phyloP scores from a whole-genome alignment of 2,113 vertebrate species.

The Sinocyclocheilus maitianheensis region DNA sequence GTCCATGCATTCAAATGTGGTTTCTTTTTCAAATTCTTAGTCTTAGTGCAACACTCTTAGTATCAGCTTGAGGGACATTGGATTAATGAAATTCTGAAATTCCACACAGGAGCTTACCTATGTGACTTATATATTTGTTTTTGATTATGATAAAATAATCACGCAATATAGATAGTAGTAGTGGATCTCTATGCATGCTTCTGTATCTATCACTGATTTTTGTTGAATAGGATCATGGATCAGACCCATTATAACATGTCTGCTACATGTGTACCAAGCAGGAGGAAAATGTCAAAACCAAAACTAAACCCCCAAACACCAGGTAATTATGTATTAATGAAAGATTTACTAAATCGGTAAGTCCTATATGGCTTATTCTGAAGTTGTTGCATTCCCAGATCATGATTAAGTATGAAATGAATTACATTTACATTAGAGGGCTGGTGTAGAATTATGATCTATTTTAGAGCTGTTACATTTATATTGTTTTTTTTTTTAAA shows the following conservation, averaged over 20 bases:
- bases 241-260: slow-evolving; percentile 65
- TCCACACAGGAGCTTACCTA: background rate
- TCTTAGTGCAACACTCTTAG: background rate
- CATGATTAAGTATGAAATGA: background rate
- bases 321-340: slow-evolving; percentile 5
- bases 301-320: slow-evolving; percentile 63
- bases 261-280: slow-evolving; percentile 67
- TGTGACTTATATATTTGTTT: background rate
- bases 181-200: background rate
- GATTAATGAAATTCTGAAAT: background rate
- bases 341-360: background rate
- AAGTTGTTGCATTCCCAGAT: background rate
- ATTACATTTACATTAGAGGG: too few species aligned
- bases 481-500: too few species aligned
- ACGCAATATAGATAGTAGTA: background rate
- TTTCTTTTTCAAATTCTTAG: background rate
- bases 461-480: too few species aligned
- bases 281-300: slow-evolving; percentile 68
- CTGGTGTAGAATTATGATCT: too few species aligned
- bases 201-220: background rate
- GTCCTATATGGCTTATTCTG: background rate
- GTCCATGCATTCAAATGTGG: background rate
- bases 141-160: background rate
- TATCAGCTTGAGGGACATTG: background rate
- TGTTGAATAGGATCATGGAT: slow-evolving; percentile 60